phyloP scores from a whole-genome alignment of 1,140 invertebrate species.

The Atta texana region DNA sequence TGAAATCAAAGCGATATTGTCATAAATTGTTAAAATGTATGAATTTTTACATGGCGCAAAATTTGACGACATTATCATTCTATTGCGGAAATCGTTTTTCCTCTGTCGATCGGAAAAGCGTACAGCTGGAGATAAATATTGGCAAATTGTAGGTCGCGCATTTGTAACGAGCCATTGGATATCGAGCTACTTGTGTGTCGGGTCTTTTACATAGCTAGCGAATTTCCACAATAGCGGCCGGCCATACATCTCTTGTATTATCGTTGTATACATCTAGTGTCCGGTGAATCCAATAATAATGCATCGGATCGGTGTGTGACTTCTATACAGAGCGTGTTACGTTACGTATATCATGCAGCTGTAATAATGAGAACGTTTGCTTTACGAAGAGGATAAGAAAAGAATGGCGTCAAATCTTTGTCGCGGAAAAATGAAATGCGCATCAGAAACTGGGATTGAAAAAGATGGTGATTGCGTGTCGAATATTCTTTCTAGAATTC shows the following conservation, averaged over 20 bases:
- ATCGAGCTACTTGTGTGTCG: constrained; percentile 33
- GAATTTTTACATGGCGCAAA: constrained; percentile 11
- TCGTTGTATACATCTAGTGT: constrained; percentile 50
- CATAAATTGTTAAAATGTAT: background rate
- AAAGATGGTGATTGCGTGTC: background rate
- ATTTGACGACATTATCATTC: constrained; percentile 17
- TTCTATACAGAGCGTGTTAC: constrained; percentile 13
- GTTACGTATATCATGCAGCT: background rate
- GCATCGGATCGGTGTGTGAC: constrained; percentile 28
- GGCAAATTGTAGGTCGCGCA: constrained; percentile 57
- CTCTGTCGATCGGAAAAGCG: constrained; percentile 3
- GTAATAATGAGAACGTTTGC: constrained; percentile 6
- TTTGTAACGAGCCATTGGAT: constrained; percentile 59
- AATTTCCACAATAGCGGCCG: constrained; percentile 54
- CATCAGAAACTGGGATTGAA: background rate
- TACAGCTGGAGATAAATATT: constrained; percentile 50
- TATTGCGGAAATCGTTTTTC: background rate
- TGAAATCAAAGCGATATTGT: background rate
- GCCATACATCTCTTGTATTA: constrained; percentile 54
- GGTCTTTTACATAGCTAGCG: constrained; percentile 40
- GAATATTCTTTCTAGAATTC: background rate
- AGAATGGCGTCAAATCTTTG: constrained; percentile 17
- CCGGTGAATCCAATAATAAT: constrained; percentile 62
- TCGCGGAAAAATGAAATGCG: constrained; percentile 19
- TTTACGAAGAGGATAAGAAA: background rate